Base-by-base conservation (phyloP, 2,888 invertebrate species). In the Brachypalpus laphriformis region DNA sequence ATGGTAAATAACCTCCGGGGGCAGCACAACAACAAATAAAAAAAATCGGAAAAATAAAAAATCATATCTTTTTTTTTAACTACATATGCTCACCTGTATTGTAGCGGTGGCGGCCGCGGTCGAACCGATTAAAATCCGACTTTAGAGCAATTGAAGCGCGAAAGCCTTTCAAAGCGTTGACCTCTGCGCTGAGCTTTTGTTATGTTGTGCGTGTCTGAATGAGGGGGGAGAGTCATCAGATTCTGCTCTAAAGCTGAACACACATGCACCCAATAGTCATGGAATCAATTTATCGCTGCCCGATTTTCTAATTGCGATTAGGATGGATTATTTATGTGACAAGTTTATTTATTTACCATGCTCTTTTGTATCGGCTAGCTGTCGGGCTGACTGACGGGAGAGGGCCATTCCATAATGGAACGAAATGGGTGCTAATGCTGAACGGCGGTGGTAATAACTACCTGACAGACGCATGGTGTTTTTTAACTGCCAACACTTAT, bases 131-230 rank as follows among this genome's bases (percentile, higher is more conserved):
- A 25, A 54, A 51, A 71, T 63, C 51, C 59, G 57, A 68, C 76
- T 68, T 77, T 61, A 25, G 25, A 56, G 61, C 63, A 71, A 70
- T 70, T 78, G 63, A 78, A 78, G 70, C 63, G 70, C 61, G 14
- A 71, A 78, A 78, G 71, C 57, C 63, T 78, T 65, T 71, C 57
- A 63, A 78, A 78, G 47, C 71, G 56, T 71, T 78, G 78, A 70
- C 70, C 77, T 77, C 59, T 68, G 59, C 3, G 16, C 11, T 20
- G 34, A 42, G 68, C 37, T 45, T 57, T 45, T 77, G 68, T 54
- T 59, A 68, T 54, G 57, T 34, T 45, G 49, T n/a, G n/a, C 47
- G 42, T 42, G 42, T 20, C 25, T 2, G 22, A 11, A 59, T 54
- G 14, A 31, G 18, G 6, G 42, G 18, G 11, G 31, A 34, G 18